Conservation (phyloP, 2,113 vertebrate species). For the Sigmodon hispidus region DNA sequence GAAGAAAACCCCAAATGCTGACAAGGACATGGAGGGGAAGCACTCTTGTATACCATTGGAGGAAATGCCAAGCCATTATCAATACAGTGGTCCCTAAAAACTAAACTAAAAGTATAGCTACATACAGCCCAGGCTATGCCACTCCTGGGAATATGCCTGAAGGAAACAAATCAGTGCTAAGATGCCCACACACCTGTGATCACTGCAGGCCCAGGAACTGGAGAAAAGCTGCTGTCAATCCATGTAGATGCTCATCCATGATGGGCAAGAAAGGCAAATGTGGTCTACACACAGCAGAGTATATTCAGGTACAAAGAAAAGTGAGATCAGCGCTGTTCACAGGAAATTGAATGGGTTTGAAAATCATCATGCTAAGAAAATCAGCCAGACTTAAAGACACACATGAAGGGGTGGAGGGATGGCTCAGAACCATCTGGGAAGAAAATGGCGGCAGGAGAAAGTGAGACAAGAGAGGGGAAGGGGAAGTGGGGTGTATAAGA, state of each 20-base stretch:
- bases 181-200: not conserved
- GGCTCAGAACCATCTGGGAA: not conserved
- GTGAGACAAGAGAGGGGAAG: not conserved
- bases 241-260: not conserved
- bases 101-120: not conserved
- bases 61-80: not conserved
- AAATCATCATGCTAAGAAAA: not conserved
- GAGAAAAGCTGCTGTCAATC: not conserved
- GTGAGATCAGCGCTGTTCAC: not conserved
- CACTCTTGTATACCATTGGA: not conserved
- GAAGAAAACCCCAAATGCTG: not conserved
- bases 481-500: not conserved
- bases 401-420: not conserved
- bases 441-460: too few relatives aligned
- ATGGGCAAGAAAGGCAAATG: too few relatives aligned
- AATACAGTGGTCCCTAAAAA: not conserved
- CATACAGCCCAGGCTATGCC: not conserved
- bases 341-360: not conserved
- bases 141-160: not conserved
- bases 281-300: not conserved
- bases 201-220: not conserved
- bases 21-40: not conserved
- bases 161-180: not conserved
- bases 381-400: not conserved
- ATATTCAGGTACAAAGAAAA: too few relatives aligned